These are phyloP conservation scores for Sebastes steindachneri DNA, from an alignment of 2,797 vertebrate genomes.

Conservation along the genomic window DNA sequence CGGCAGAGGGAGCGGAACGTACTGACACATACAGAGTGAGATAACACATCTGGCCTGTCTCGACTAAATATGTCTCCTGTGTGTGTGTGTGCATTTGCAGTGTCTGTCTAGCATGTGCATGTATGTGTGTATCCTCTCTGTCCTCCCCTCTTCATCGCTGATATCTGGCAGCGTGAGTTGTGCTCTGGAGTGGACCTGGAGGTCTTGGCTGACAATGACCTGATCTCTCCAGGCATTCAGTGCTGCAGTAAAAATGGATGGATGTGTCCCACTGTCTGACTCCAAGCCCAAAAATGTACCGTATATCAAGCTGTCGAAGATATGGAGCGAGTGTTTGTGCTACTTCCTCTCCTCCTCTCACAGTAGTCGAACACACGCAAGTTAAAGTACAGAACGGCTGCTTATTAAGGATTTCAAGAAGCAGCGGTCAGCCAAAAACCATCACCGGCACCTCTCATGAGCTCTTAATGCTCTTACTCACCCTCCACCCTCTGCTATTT, in stretches of 20 bases:
- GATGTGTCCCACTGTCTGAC: constrained; percentile 46
- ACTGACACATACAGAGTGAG: constrained; percentile 47
- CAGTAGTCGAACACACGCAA: background rate
- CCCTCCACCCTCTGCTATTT: constrained; percentile 21
- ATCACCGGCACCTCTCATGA: constrained; percentile 21
- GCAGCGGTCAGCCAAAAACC: constrained; percentile 25
- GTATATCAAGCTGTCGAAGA: constrained; percentile 33
- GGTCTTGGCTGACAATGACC: constrained; percentile 53
- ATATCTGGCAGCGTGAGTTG: constrained; percentile 46
- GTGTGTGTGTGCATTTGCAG: background rate
- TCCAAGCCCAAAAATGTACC: constrained; percentile 9
- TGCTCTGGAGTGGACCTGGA: constrained; percentile 38
- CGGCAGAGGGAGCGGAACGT: constrained; percentile 23
- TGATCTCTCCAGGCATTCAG: constrained; percentile 31
- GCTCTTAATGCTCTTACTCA: constrained; percentile 33
- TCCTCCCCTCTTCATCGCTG: constrained; percentile 31
- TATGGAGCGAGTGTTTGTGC: constrained; percentile 2
- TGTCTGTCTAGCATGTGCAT: background rate
- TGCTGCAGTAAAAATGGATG: constrained; percentile 34
- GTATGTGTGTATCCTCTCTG: constrained; percentile 4
- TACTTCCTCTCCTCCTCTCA: constrained; percentile 5
- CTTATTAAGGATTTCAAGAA: constrained; percentile 20
- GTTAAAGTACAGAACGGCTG: constrained; percentile 13
- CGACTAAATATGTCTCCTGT: constrained; percentile 36
- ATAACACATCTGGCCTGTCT: constrained; percentile 66